Base-by-base conservation (phyloP, 2,797 vertebrate species). In the Chromobotia macracanthus region DNA sequence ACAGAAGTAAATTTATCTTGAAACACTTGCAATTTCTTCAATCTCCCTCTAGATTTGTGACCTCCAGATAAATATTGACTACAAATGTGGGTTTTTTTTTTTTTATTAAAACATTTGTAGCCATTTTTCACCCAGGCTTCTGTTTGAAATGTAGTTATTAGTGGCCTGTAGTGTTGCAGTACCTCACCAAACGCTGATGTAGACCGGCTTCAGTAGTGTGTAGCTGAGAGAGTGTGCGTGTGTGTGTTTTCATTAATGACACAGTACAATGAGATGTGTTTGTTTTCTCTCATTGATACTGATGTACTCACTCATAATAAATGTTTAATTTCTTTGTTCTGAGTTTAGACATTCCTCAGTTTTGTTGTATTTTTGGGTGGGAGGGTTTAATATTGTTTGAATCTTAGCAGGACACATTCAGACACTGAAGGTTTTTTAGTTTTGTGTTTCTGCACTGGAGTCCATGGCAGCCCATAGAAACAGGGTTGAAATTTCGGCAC, bases 401-500 rank as follows among this genome's bases (percentile, higher is more conserved):
- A 58, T 23, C 19, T 11, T 56, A 19, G 35, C 63, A 12, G 44
- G 15, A 46, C 23, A 5, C 65, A 3, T 13, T 56, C 13, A 18
- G 13, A 18, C 1, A 0, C 31, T 72, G 48, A 77, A 64, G 81
- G 72, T 84, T 77, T 65, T 76, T 64, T 9, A 41, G 2, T 83
- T 71, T 66, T 77, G 9, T 44, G 41, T 46, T 84, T 72, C 81
- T 70, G 79, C 74, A 85, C 64, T 61, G 18, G 56, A 41, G 1
- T 65, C 74, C 31, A 48, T 60, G 18, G 61, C 75, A 75, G 74
- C 50, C 15, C 50, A 44, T 51, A 51, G 50, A 51, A 51, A 56
- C 70, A 84, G 90, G 82, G 90, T 85, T 79, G 72, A 82, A 38
- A 77, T 10, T 44, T 10, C 11, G 8, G 31, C 31, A 38, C 35